Evolutionary conservation across 2,888 invertebrate species (phyloP), one percentile per base, ranked within the genome.

Genomic region (Drosophila paranaensis): DNA sequence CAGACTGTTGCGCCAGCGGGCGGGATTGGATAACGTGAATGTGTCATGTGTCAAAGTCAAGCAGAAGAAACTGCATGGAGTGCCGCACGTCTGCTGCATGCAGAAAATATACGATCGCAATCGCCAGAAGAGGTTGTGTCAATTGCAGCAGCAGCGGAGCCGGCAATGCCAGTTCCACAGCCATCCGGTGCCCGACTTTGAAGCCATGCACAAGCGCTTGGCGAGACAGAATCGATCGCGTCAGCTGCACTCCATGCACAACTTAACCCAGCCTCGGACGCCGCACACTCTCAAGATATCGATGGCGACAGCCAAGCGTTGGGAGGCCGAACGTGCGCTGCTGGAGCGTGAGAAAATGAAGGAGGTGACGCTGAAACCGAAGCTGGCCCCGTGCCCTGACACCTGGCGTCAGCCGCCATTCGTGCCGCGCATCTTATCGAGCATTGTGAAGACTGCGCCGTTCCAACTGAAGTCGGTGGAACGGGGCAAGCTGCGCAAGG

Each of bases 101-200:
- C 74, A 74, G n/a, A 11, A 63, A 0, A 27, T 70, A 2, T 85
- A 85, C 20, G 63, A 64, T 0, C 55, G 54, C 0, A 71, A 77
- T 9, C 54, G 67, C 0, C 43, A 39, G 27, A 37, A 54, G 6
- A 45, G 50, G 27, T 2, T 35, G 0, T 57, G 51, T 6, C 53
- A 50, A n/a, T 2, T 30, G 0, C 54, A 51, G 1, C 48, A 45
- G n/a, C 2, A 11, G 5, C 37, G 35, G 25, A 46, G 39, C 0
- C 25, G 46, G 9, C 8, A 27, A 2, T 37, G 39, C 2, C 43
- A 65, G 8, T 76, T 80, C 45, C 81, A 64, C 8, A 71, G 73
- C 30, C 42, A 46, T 6, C 76, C 86, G 3, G 67, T 77, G 54
- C 86, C 86, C 0, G 53, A 87, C 30, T 87, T 85, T 33, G 5